Evolutionary conservation across 2,113 vertebrate species (phyloP).

Genomic region (Platysternon megacephalum): DNA sequence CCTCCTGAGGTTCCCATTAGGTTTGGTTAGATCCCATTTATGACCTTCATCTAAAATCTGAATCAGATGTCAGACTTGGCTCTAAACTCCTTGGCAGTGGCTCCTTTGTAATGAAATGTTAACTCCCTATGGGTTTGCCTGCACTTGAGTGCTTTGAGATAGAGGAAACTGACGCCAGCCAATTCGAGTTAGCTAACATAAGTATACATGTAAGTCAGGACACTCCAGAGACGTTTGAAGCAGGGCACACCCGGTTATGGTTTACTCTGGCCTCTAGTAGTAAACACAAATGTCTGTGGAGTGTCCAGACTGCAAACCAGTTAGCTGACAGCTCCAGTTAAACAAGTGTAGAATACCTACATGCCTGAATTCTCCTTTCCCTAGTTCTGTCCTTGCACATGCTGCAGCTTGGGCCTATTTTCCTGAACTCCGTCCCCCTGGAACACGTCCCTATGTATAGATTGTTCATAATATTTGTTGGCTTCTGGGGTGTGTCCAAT

Average conservation of each 20-base stretch:
- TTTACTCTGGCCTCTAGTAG: not conserved
- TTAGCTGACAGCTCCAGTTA: not conserved
- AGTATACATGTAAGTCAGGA: not conserved
- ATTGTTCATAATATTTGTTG: not conserved
- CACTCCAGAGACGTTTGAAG: not conserved
- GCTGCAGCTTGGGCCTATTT: not conserved
- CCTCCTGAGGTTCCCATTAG: accelerated
- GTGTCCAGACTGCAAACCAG: not conserved
- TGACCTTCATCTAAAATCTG: not conserved
- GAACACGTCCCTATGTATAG: not conserved
- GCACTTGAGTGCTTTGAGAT: not conserved
- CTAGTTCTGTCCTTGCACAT: not conserved
- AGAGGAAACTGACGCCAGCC: not conserved
- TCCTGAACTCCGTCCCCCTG: not conserved
- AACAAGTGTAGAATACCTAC: not conserved
- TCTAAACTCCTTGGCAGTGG: not conserved
- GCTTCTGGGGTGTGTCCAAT: not conserved
- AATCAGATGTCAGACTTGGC: not conserved
- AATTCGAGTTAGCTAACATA: not conserved
- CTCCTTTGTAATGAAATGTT: not conserved
- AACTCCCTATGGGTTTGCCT: not conserved
- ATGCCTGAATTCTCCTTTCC: not conserved
- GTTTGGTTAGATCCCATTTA: not conserved
- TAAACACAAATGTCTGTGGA: not conserved
- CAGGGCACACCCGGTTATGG: not conserved